These are phyloP conservation scores for Otolemur crassicaudatus DNA, from an alignment of 2,797 vertebrate species.

Conservation along the genomic window DNA sequence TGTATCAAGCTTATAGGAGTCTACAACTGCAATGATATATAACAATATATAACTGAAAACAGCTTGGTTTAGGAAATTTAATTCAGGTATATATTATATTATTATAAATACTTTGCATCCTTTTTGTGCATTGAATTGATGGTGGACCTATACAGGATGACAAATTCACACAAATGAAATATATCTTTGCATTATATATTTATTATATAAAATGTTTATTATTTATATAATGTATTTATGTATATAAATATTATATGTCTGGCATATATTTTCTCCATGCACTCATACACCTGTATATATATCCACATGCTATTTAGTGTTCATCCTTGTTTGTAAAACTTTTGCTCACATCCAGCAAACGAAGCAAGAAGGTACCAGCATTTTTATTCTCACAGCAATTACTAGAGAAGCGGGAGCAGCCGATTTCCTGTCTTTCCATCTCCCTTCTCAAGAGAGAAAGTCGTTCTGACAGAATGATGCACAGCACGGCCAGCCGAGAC, in stretches of 20 bases:
- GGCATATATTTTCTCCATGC: not conserved
- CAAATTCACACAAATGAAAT: not conserved
- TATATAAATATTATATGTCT: not conserved
- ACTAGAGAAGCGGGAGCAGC: constrained; percentile 75
- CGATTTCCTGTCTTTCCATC: constrained; percentile 80
- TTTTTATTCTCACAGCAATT: constrained; percentile 75
- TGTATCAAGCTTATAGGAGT: rapidly evolving
- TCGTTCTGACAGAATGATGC: constrained; percentile 89
- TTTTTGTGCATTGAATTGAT: not conserved
- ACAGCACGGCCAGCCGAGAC: constrained; percentile 86
- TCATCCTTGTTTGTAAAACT: constrained; percentile 58
- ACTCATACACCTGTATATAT: not conserved
- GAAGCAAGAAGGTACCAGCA: constrained; percentile 63
- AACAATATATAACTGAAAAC: not conserved
- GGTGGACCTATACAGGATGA: not conserved
- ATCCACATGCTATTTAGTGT: constrained; percentile 28
- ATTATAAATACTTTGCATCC: not conserved
- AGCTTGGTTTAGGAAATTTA: not conserved
- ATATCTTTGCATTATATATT: not conserved
- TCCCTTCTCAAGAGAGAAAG: constrained; percentile 87
- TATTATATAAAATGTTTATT: not conserved
- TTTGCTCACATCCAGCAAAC: constrained; percentile 69
- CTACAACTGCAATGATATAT: not conserved
- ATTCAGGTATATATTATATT: not conserved
- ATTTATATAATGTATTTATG: not conserved